Base-by-base conservation (phyloP, 2,888 invertebrate genomes). In the Temnothorax ravouxi region DNA sequence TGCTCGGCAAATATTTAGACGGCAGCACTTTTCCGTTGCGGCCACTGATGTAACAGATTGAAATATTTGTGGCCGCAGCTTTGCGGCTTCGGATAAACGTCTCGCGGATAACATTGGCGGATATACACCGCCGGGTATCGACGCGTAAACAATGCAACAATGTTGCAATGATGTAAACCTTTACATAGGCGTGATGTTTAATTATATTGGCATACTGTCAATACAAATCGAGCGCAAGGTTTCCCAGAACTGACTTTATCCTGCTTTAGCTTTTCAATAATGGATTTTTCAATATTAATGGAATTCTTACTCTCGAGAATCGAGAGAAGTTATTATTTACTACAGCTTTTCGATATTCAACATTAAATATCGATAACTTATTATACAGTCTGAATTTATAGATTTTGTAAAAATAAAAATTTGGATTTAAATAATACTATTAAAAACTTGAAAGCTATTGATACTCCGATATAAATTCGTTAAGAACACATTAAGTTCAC, bases 1-100 rank as follows among this genome's bases (percentile, higher is more conserved):
- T 77, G 77, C 77, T 77, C 56, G 67, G 54, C 44, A 77, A 77
- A 77, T 77, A 77, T 77, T 77, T 77, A 56, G 67, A 67, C 77
- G 54, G 67, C 54, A 77, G 77, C 77, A 77, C 67, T 77, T 77
- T 77, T 77, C 77, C 77, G 44, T 67, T 77, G 67, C 29, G 41
- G 44, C 67, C 41, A 41, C 66, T 77, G 67, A 77, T 77, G 77
- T 67, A 77, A 77, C 77, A 56, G 66, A 67, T 77, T 77, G 77
- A 77, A 77, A 56, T 77, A 77, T 77, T 77, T 77, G 54, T 67
- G 21, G 54, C 54, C 54, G 54, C 54, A 34, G 54, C 44, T 77
- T 77, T 44, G 77, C 67, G 54, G 54, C 29, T 66, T 41, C 54
- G 13, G n/a, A 44, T 67, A 77, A 77, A 67, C 77, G 66, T 62